A percentile compares a stretch with the other conserved stretches of the same genome.
phyloP scores from a whole-genome alignment of 1,140 invertebrate genomes.

The Pemphigus obesinymphae region DNA sequence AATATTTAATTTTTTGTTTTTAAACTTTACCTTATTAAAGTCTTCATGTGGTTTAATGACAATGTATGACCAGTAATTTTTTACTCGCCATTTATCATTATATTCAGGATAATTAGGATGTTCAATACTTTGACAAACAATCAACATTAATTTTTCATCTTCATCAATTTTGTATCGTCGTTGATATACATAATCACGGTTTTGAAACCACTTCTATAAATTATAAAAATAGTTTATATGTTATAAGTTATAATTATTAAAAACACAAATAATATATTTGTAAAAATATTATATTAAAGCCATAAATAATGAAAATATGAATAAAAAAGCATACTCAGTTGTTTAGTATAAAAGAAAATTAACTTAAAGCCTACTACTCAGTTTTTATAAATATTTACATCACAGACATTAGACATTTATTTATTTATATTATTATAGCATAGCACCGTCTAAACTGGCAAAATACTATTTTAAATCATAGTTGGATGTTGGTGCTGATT shows the following conservation, averaged over 20 bases:
- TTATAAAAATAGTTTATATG: neutral
- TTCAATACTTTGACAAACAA: conserved; percentile 53
- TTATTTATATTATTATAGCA: too few species aligned
- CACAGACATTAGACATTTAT: too few species aligned
- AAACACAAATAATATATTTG: neutral
- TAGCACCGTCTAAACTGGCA: too few species aligned
- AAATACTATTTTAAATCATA: too few species aligned
- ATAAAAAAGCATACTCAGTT: neutral
- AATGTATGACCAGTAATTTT: conserved; percentile 81
- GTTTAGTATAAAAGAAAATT: too few species aligned
- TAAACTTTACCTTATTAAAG: conserved; percentile 55
- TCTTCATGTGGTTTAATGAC: conserved; percentile 68
- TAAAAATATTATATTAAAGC: neutral
- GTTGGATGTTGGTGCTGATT: too few species aligned
- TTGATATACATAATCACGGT: conserved; percentile 82
- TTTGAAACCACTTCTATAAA: conserved; percentile 68
- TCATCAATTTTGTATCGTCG: conserved; percentile 63
- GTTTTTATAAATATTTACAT: too few species aligned
- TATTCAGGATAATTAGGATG: conserved; percentile 50
- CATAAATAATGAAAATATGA: neutral
- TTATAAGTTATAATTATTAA: neutral
- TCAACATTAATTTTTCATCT: conserved; percentile 52
- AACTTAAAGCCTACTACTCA: too few species aligned
- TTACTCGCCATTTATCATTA: conserved; percentile 56
- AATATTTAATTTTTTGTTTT: neutral